A percentile compares a stretch with the other conserved stretches of the same genome.
Evolutionary conservation across 1,140 invertebrate species (phyloP).

Genomic region (Doryteuthis pealeii): DNA sequence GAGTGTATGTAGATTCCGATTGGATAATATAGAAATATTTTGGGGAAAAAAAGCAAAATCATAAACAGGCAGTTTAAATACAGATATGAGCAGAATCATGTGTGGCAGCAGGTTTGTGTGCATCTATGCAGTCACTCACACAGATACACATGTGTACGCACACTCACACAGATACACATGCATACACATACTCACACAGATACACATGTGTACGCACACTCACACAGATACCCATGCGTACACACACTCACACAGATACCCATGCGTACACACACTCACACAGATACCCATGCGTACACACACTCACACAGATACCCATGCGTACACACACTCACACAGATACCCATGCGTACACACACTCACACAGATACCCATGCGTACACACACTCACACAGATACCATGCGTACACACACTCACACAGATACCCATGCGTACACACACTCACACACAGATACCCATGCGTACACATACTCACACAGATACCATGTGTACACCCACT

Average conservation of each 20-base stretch:
- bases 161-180: neutral
- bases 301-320: neutral
- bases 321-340: neutral
- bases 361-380: neutral
- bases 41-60: too few relatives aligned
- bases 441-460: neutral
- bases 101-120: too few relatives aligned
- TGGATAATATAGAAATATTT: too few relatives aligned
- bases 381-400: neutral
- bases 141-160: too few relatives aligned
- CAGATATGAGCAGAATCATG: too few relatives aligned
- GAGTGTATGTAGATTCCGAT: too few relatives aligned
- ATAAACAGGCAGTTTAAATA: too few relatives aligned
- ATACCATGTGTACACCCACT: neutral
- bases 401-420: neutral
- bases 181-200: neutral
- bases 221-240: neutral
- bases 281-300: neutral
- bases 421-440: neutral
- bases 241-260: neutral
- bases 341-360: neutral
- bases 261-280: neutral
- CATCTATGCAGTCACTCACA: too few relatives aligned
- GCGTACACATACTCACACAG: neutral
- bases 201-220: neutral